These are phyloP conservation scores for Poeciliopsis retropinna DNA, from an alignment of 2,113 vertebrate genomes.

Conservation along the genomic window DNA sequence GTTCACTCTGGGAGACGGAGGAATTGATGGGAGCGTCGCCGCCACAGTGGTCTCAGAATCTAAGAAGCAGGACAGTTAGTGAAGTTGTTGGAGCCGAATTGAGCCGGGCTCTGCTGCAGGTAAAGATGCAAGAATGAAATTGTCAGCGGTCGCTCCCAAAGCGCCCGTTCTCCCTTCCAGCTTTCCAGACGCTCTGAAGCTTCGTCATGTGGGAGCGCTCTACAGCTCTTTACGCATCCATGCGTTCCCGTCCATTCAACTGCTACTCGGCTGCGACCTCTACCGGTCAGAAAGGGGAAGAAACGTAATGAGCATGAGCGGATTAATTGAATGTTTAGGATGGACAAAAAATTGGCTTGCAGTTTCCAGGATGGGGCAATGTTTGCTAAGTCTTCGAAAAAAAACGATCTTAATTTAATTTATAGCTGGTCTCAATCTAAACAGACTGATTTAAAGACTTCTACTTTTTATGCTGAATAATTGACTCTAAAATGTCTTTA, in stretches of 20 bases:
- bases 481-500: too few relatives aligned
- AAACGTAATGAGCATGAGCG: neutral
- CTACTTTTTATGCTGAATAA: too few relatives aligned
- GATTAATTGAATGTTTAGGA: neutral
- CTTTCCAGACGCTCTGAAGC: conserved; percentile 70
- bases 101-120: conserved; percentile 21
- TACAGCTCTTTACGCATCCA: conserved; percentile 47
- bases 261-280: conserved; percentile 80
- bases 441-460: neutral
- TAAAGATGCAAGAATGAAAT: conserved; percentile 19
- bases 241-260: conserved; percentile 58
- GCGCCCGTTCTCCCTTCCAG: conserved; percentile 52
- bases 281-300: conserved; percentile 63
- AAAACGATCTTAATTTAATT: too few relatives aligned
- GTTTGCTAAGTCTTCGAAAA: too few relatives aligned
- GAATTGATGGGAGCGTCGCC: neutral
- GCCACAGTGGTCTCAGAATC: conserved; percentile 13
- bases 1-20: conserved; percentile 55
- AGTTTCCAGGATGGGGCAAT: neutral
- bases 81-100: conserved; percentile 29
- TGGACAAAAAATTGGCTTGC: neutral
- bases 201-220: conserved; percentile 76
- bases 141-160: conserved; percentile 36
- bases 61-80: conserved; percentile 2
- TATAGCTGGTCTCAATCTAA: neutral